Percentiles rank a stretch among this genome's conserved stretches.
Evolutionary conservation across 2,113 vertebrate genomes (phyloP).

Genomic region (Edolisoma coerulescens): DNA sequence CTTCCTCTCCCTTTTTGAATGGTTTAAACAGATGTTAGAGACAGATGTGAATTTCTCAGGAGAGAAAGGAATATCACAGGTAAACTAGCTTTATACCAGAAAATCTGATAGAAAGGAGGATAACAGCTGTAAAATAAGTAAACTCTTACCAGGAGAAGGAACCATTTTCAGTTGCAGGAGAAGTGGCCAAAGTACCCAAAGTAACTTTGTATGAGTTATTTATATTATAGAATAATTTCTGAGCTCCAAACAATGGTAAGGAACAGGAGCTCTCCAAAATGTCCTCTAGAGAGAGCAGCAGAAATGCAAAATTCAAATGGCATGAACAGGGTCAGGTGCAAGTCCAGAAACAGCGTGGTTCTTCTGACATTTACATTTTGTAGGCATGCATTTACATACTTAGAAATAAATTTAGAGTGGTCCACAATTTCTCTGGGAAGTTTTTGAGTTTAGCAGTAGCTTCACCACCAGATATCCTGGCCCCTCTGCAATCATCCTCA

Average conservation of each 20-base stretch:
- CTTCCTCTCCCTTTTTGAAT: not conserved
- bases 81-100: slow-evolving; percentile 38
- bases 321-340: not conserved
- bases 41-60: not conserved
- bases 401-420: not conserved
- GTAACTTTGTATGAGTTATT: not conserved
- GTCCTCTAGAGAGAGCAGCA: not conserved
- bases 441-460: not conserved
- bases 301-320: not conserved
- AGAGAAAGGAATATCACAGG: slow-evolving; percentile 18
- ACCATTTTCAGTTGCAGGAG: not conserved
- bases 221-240: not conserved
- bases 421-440: not conserved
- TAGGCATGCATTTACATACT: not conserved
- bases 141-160: not conserved
- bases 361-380: not conserved
- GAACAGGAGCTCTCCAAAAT: not conserved
- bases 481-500: not conserved
- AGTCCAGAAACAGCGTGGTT: not conserved
- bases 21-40: not conserved
- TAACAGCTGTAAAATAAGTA: not conserved
- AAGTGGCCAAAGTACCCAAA: not conserved
- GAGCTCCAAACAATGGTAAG: not conserved
- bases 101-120: not conserved
- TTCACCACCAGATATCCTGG: not conserved